Percentiles rank a stretch among this genome's conserved stretches.
Conservation (phyloP, 92 coral and sea anemone genomes). For the Umimayanthus kanabou region DNA sequence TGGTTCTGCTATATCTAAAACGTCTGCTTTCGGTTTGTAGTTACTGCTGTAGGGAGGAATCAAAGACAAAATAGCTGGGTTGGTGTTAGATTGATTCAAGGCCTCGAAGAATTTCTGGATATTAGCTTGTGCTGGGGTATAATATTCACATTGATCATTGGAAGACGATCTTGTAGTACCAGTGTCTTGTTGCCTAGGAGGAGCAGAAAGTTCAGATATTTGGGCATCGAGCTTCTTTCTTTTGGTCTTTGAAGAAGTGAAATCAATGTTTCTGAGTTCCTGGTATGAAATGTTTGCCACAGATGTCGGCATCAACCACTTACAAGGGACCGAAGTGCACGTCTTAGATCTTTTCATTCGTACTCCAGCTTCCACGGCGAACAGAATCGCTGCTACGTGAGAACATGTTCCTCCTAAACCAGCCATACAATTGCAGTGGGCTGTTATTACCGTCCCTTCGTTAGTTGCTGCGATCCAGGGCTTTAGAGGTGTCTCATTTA, state of each 20-base stretch:
- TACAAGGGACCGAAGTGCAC: slow-evolving; percentile 63
- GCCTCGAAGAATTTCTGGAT: slow-evolving; percentile 46
- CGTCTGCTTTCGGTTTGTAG: slow-evolving; percentile 47
- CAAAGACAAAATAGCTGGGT: slow-evolving; percentile 59
- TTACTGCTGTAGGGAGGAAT: slow-evolving; percentile 46
- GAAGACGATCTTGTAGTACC: too few relatives aligned
- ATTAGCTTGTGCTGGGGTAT: slow-evolving; percentile 42
- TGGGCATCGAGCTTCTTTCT: slow-evolving; percentile 51
- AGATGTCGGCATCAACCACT: slow-evolving; percentile 68
- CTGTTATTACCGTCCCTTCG: slow-evolving; percentile 43
- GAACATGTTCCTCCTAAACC: slow-evolving; percentile 57
- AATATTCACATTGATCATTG: too few relatives aligned
- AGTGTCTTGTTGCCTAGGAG: slow-evolving; percentile 5
- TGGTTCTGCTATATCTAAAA: slow-evolving; percentile 40
- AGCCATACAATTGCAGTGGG: slow-evolving; percentile 52
- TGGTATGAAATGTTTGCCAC: slow-evolving; percentile 48
- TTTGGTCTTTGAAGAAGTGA: slow-evolving; percentile 52
- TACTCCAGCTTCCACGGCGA: slow-evolving; percentile 62
- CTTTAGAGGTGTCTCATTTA: slow-evolving; percentile 42
- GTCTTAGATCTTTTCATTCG: slow-evolving; percentile 43
- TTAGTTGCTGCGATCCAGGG: slow-evolving; percentile 46
- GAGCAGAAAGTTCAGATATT: slow-evolving; percentile 13
- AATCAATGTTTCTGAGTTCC: slow-evolving; percentile 58
- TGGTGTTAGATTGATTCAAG: slow-evolving; percentile 44
- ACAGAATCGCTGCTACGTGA: slow-evolving; percentile 26